Conservation (phyloP, 2,888 invertebrate genomes). For the Ormyrus rosae region DNA sequence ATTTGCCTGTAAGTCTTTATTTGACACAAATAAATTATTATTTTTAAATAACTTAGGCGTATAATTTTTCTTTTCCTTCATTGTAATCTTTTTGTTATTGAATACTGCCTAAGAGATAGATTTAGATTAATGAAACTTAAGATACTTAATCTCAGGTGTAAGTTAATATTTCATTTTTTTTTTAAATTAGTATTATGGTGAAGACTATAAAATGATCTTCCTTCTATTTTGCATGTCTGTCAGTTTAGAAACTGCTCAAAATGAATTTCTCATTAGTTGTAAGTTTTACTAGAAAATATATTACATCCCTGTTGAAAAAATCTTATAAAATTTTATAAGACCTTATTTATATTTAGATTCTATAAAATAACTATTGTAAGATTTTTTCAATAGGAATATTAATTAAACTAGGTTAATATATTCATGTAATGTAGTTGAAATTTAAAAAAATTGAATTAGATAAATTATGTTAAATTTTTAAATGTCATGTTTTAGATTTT, state of each 20-base stretch:
- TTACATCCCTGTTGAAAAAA: neutral
- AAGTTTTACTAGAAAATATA: slow-evolving; percentile 17
- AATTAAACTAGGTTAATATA: too few species aligned
- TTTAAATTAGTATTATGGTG: neutral
- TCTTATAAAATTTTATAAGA: neutral
- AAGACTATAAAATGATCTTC: slow-evolving; percentile 27
- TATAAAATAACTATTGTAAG: slow-evolving; percentile 6
- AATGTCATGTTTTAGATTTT: slow-evolving; percentile 43
- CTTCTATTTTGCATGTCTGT: slow-evolving; percentile 5
- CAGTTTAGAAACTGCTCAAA: slow-evolving; percentile 6
- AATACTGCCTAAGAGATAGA: slow-evolving; percentile 26
- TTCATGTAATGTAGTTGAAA: too few species aligned
- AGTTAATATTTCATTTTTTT: slow-evolving; percentile 12
- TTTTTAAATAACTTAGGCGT: slow-evolving; percentile 41
- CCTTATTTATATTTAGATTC: slow-evolving; percentile 17
- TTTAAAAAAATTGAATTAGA: too few species aligned
- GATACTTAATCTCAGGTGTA: slow-evolving; percentile 39
- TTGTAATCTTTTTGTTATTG: slow-evolving; percentile 17
- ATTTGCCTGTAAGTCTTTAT: slow-evolving; percentile 52
- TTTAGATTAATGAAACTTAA: slow-evolving; percentile 38
- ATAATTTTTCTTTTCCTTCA: slow-evolving; percentile 22
- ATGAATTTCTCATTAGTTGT: slow-evolving; percentile 45
- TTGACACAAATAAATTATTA: slow-evolving; percentile 48
- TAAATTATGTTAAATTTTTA: neutral
- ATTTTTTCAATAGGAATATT: too few species aligned